phyloP scores from a whole-genome alignment of 92 coral and sea anemone species.

The Porites rus region DNA sequence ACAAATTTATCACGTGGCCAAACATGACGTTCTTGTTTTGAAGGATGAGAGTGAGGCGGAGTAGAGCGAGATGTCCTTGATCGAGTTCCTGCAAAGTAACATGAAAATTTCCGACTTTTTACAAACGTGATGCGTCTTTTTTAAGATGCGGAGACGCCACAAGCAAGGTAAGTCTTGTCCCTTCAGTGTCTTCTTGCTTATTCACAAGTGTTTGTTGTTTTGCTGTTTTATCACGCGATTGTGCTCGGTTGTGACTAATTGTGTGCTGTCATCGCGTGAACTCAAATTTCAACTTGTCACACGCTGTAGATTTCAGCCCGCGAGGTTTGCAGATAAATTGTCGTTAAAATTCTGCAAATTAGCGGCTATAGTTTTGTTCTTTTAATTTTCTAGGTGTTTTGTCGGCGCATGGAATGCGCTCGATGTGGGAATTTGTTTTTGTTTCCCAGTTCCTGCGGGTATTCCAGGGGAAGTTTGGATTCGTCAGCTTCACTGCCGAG shows the following conservation, averaged over 20 bases:
- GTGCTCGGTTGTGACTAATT: conserved; percentile 91
- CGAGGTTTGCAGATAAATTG: conserved; percentile 47
- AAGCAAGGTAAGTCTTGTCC: conserved; percentile 71
- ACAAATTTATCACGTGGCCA: conserved; percentile 82
- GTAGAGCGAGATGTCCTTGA: conserved; percentile 84
- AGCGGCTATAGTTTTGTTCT: conserved; percentile 40
- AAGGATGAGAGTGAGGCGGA: conserved; percentile 91
- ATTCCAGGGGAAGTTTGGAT: conserved; percentile 92
- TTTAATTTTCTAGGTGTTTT: conserved; percentile 76
- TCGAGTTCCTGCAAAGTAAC: conserved; percentile 73
- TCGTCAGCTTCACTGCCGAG: conserved; percentile 85
- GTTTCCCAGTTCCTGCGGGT: conserved; percentile 97
- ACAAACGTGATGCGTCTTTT: conserved; percentile 67
- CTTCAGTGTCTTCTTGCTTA: conserved; percentile 32
- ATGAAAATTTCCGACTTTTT: conserved; percentile 70
- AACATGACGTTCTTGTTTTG: conserved; percentile 98
- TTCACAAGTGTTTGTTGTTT: conserved; percentile 57
- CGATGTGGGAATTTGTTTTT: conserved; percentile 98
- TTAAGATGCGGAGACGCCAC: conserved; percentile 88
- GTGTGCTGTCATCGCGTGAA: conserved; percentile 98
- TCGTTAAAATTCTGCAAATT: conserved; percentile 20
- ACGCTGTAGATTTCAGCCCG: conserved; percentile 75
- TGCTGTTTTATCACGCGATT: conserved; percentile 82
- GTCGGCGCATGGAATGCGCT: conserved; percentile 89
- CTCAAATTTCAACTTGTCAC: conserved; percentile 96